Evolutionary conservation across 2,797 vertebrate species (phyloP).

Genomic region (Amblyopsis hoosieri): DNA sequence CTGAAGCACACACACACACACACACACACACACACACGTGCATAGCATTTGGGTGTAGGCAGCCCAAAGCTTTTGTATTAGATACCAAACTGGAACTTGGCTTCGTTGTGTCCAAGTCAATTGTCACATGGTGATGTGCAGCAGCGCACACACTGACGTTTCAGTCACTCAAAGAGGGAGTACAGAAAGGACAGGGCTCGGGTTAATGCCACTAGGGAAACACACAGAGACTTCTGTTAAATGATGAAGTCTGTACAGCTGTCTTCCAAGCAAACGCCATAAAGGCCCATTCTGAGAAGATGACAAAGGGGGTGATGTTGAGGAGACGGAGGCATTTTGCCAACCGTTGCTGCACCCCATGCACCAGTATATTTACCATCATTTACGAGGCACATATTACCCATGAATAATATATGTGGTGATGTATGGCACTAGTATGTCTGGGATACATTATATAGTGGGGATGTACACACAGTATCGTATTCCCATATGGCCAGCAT

Average conservation of each 20-base stretch:
- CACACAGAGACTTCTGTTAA: constrained; percentile 49
- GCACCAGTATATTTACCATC: constrained; percentile 57
- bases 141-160: constrained; percentile 35
- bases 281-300: constrained; percentile 45
- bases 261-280: constrained; percentile 55
- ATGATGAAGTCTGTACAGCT: constrained; percentile 65
- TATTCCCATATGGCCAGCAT: constrained; percentile 53
- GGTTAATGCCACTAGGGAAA: constrained; percentile 49
- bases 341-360: constrained; percentile 55
- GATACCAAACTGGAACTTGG: constrained; percentile 43
- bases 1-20: constrained; percentile 53
- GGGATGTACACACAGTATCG: constrained; percentile 34
- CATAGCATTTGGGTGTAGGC: constrained; percentile 31
- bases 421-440: constrained; percentile 52
- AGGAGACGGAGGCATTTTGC: constrained; percentile 41
- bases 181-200: constrained; percentile 8
- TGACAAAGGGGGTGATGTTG: constrained; percentile 3
- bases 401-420: constrained; percentile 70
- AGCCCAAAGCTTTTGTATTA: constrained; percentile 49
- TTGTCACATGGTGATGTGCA: constrained; percentile 56
- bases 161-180: constrained; percentile 18
- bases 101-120: constrained; percentile 46
- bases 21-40: constrained; percentile 8
- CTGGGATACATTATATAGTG: constrained; percentile 58
- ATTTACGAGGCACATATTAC: constrained; percentile 66